A percentile compares a stretch with the other conserved stretches of the same genome.
Evolutionary conservation across 2,797 vertebrate species (phyloP).

Genomic region (Holocentrus rufus): DNA sequence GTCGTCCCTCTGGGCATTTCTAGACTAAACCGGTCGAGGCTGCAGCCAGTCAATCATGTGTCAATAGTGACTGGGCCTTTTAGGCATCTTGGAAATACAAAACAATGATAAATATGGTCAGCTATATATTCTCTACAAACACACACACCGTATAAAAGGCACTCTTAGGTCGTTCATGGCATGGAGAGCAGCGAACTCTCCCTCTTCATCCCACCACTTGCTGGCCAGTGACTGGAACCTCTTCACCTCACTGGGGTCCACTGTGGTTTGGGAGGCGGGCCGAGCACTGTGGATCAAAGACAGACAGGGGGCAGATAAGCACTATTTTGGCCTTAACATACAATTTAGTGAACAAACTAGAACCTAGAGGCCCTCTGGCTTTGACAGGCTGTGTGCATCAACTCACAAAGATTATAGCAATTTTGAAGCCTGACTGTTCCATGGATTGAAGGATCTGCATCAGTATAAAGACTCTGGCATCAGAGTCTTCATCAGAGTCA

Average conservation of each 20-base stretch:
- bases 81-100: not conserved
- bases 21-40: conserved; percentile 28
- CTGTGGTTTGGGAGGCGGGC: conserved; percentile 78
- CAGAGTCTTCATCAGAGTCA: too few species aligned
- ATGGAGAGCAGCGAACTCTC: conserved; percentile 90
- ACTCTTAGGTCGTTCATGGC: conserved; percentile 96
- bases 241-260: conserved; percentile 89
- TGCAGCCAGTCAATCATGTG: conserved; percentile 24
- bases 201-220: conserved; percentile 96
- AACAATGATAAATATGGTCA: not conserved
- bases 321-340: not conserved
- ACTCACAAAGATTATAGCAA: too few species aligned
- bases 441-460: too few species aligned
- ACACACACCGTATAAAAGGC: conserved; percentile 91
- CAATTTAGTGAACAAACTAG: not conserved
- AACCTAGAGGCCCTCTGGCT: not conserved
- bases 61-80: not conserved
- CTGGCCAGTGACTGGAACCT: conserved; percentile 88
- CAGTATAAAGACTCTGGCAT: too few species aligned
- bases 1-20: conserved; percentile 15
- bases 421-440: too few species aligned
- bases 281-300: conserved; percentile 40
- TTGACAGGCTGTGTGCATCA: not conserved
- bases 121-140: not conserved
- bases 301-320: not conserved